Conservation (phyloP, 2,888 invertebrate species). For the Acanthopleura granulata region DNA sequence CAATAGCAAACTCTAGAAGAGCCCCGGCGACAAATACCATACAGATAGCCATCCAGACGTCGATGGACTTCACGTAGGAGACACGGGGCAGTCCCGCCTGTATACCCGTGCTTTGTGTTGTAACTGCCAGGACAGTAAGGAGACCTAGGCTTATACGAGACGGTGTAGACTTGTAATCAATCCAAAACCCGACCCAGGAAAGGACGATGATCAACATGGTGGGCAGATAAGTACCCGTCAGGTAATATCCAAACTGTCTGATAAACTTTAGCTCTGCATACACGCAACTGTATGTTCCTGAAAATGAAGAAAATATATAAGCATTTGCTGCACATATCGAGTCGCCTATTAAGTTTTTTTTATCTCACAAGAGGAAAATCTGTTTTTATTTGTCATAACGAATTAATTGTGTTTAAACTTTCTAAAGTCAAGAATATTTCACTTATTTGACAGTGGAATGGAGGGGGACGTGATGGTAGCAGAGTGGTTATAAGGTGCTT, state of each 20-base stretch:
- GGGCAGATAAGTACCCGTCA: constrained; percentile 12
- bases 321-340: not conserved
- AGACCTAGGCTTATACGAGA: constrained; percentile 16
- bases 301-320: not conserved
- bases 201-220: constrained; percentile 22
- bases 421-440: too few species aligned
- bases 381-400: too few species aligned
- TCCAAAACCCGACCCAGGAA: constrained; percentile 23
- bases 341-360: too few species aligned
- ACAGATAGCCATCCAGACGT: constrained; percentile 25
- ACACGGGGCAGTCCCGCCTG: constrained; percentile 5
- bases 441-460: too few species aligned
- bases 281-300: not conserved
- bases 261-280: not conserved
- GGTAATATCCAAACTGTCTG: constrained; percentile 15
- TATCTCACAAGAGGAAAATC: too few species aligned
- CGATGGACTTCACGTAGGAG: constrained; percentile 21
- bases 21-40: constrained; percentile 30
- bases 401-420: too few species aligned
- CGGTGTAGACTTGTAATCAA: constrained; percentile 37
- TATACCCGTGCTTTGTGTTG: constrained; percentile 9
- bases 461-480: too few species aligned
- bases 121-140: constrained; percentile 14
- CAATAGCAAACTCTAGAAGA: constrained; percentile 30
- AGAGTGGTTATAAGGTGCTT: too few species aligned